Evolutionary conservation across 2,113 vertebrate genomes (phyloP).

Genomic region (Toxotes chatareus): DNA sequence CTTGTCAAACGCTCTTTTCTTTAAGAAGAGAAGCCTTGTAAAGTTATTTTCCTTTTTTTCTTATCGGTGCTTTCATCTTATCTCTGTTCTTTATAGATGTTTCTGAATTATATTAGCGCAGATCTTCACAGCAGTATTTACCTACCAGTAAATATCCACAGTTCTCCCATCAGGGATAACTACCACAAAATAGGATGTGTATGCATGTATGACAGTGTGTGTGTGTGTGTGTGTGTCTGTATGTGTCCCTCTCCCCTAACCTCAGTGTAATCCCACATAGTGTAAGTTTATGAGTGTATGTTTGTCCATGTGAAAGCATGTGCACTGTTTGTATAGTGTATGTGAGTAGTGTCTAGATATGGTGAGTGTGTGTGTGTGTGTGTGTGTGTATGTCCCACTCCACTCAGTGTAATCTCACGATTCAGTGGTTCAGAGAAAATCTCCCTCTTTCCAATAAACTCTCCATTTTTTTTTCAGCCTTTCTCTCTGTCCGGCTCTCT

Average conservation of each 20-base stretch:
- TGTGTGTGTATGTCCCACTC: conserved; percentile 51
- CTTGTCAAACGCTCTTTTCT: background rate
- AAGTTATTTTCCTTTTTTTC: background rate
- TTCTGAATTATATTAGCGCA: background rate
- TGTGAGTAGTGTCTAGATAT: conserved; percentile 35
- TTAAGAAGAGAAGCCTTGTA: background rate
- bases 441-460: conserved; percentile 81
- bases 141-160: conserved; percentile 7
- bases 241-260: background rate
- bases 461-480: conserved; percentile 42
- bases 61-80: conserved; percentile 1
- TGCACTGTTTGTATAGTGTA: conserved; percentile 33
- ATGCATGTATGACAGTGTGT: background rate
- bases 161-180: conserved; percentile 3
- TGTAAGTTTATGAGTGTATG: conserved; percentile 7
- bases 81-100: background rate
- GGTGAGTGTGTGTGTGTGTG: conserved; percentile 30
- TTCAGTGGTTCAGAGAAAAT: conserved; percentile 85
- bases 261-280: conserved; percentile 24
- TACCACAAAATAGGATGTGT: background rate
- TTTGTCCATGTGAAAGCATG: conserved; percentile 23
- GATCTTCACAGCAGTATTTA: conserved; percentile 11
- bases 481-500: conserved; percentile 33
- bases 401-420: conserved; percentile 85
- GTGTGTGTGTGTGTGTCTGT: background rate